Evolutionary conservation across 2,888 invertebrate genomes (phyloP), one percentile per base, ranked within the genome.

Genomic region (Thyatira batis): DNA sequence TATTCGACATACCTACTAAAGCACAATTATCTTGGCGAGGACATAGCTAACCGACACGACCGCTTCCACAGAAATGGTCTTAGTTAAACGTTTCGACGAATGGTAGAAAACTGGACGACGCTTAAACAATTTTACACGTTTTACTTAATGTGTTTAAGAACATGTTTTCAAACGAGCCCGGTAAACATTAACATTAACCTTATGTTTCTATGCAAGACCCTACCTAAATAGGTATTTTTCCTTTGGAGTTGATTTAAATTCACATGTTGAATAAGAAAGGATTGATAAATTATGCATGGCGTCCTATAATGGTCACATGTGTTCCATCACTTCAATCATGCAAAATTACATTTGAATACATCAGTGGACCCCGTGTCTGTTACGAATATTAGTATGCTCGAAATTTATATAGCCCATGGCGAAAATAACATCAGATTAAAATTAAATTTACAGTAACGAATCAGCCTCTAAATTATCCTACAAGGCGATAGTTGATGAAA

Each of bases 61-160:
- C 20, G 11, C 20, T 27, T 48, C 27, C 17, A 20, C 33, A 44
- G 51, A 53, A 48, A 39, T 46, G 30, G 48, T 50, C 45, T 23
- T 50, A 49, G 56, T 58, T 63, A 66, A 64, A 63, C 61, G 62
- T 60, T 75, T 71, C 70, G 60, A 54, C 52, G 71, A 71, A 73
- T 61, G 50, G 52, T 60, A 60, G 60, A 62, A 66, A 63, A 66
- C 59, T 60, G 55, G 54, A 51, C 10, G 53, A 60, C 58, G 61
- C 60, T 68, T 55, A 64, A 64, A 67, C 61, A 67, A 65, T 67
- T 71, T 71, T 65, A 71, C 63, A 55, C 61, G 52, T 62, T 58
- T 60, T 30, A 63, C 69, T 66, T 49, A 53, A 30, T 30, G 50
- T 43, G 51, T 53, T 45, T 45, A 27, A 21, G 45, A 52, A 51